A percentile compares a stretch with the other conserved stretches of the same genome.
Conservation (phyloP, 2,888 invertebrate genomes). For the Mermis nigrescens region DNA sequence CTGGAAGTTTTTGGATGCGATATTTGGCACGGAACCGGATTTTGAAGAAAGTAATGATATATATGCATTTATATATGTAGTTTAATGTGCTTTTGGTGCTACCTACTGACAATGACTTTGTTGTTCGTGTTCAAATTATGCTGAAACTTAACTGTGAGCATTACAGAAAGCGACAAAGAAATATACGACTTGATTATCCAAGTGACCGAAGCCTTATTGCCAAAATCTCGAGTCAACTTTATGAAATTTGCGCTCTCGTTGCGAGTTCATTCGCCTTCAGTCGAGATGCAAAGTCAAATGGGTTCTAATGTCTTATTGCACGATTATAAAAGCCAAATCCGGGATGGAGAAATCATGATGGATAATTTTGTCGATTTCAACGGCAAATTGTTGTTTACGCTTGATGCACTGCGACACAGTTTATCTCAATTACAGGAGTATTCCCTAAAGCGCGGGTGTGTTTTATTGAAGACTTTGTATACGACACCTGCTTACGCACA, state of each 20-base stretch:
- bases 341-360: background rate
- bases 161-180: constrained; percentile 47
- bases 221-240: constrained; percentile 56
- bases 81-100: no score
- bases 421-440: no score
- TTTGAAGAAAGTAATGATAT: background rate
- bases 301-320: constrained; percentile 28
- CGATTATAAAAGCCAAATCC: background rate
- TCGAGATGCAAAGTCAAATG: constrained; percentile 78
- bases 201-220: constrained; percentile 47
- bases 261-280: constrained; percentile 70
- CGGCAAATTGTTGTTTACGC: background rate
- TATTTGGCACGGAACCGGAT: constrained; percentile 7
- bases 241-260: constrained; percentile 73
- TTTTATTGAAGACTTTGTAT: no score
- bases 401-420: no score
- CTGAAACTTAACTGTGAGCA: no score
- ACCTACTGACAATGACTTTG: no score
- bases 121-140: no score
- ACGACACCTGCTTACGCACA: no score
- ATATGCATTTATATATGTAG: no score
- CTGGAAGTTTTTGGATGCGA: constrained; percentile 36
- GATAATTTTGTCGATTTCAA: constrained; percentile 3
- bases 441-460: no score
- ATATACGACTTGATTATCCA: constrained; percentile 56